phyloP scores from a whole-genome alignment of 2,113 vertebrate species.

The Sander vitreus region DNA sequence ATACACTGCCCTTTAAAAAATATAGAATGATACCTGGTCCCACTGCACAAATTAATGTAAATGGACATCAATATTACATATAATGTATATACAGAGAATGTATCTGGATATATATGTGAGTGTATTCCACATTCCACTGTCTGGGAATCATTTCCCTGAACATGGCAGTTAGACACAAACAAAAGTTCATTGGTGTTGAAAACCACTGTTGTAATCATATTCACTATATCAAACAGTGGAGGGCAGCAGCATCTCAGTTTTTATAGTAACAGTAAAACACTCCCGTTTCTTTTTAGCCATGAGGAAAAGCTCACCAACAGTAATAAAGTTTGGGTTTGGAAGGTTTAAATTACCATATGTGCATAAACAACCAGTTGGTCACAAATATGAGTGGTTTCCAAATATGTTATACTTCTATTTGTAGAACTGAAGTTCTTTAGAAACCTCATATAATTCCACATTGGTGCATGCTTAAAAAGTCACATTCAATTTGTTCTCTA shows the following conservation, averaged over 20 bases:
- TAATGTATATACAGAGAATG: background rate
- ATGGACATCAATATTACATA: background rate
- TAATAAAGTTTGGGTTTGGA: background rate
- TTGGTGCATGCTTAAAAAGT: background rate
- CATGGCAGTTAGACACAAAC: background rate
- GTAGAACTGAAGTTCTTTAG: background rate
- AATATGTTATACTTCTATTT: background rate
- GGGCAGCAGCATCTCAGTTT: slow-evolving; percentile 49
- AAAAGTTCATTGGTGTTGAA: background rate
- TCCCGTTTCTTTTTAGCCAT: background rate
- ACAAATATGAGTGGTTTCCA: background rate
- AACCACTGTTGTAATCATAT: background rate
- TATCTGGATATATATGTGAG: background rate
- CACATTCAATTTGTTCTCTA: background rate
- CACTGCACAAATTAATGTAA: background rate
- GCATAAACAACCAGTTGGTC: background rate
- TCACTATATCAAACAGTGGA: slow-evolving; percentile 52
- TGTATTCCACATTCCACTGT: background rate
- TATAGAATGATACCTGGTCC: too few species aligned
- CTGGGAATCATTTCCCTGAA: background rate
- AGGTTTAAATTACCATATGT: background rate
- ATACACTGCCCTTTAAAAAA: background rate
- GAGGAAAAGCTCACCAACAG: background rate
- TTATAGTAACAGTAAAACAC: background rate
- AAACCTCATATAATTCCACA: background rate